phyloP scores from a whole-genome alignment of 2,888 invertebrate species.

The Lasioglossum zephyrum region DNA sequence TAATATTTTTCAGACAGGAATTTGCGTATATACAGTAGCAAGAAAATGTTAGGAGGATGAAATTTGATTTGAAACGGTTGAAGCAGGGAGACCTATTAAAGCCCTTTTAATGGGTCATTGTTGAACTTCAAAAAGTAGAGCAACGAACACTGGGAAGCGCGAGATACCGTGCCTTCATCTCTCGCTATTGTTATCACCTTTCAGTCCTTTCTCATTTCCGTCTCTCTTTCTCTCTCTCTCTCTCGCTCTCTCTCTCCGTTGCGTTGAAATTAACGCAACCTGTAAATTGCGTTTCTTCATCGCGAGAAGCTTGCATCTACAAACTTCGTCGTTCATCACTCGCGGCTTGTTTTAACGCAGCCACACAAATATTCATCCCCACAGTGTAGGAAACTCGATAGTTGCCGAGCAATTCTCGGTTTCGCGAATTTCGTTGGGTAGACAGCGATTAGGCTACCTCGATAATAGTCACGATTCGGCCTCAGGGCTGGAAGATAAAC shows the following conservation, averaged over 20 bases:
- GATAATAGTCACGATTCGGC: background rate
- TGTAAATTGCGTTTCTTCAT: background rate
- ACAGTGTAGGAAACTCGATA: background rate
- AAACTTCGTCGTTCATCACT: background rate
- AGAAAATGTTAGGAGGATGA: background rate
- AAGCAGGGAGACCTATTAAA: background rate
- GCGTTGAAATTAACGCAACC: conserved; percentile 2
- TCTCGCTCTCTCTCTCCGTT: background rate
- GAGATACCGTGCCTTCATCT: background rate
- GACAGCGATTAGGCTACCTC: background rate
- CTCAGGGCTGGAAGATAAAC: background rate
- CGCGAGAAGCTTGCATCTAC: background rate
- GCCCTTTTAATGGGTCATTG: background rate
- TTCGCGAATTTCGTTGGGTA: background rate
- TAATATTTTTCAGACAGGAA: background rate
- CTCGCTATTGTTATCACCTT: conserved; percentile 26
- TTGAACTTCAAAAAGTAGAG: conserved; percentile 19
- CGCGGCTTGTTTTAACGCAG: background rate
- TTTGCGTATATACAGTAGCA: background rate
- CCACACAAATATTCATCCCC: conserved; percentile 21
- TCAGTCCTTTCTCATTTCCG: background rate
- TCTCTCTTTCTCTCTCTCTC: background rate
- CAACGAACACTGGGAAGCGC: background rate
- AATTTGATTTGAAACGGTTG: background rate
- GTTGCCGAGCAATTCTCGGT: background rate